Conservation (phyloP, 2,797 vertebrate genomes). For the Pipistrellus nathusii region DNA sequence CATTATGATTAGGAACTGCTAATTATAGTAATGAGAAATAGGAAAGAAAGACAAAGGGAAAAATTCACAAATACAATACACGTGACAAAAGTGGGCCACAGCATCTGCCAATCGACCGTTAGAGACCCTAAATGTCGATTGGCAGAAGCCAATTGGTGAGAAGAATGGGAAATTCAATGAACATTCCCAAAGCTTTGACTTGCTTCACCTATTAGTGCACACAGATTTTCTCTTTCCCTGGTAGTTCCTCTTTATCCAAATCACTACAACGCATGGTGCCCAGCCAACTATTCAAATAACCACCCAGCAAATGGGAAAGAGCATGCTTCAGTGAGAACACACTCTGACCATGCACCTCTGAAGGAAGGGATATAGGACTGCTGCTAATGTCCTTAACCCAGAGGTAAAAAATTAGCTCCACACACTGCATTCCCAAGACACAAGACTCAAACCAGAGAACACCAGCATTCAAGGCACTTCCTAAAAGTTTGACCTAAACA, state of each 20-base stretch:
- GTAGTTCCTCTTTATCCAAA: background rate
- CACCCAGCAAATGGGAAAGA: background rate
- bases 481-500: background rate
- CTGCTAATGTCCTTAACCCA: background rate
- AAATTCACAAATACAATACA: slow-evolving; percentile 65
- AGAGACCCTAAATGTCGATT: background rate
- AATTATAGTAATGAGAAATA: slow-evolving; percentile 76
- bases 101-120: background rate
- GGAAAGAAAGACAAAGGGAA: slow-evolving; percentile 67
- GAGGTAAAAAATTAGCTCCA: background rate
- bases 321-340: background rate
- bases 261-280: background rate
- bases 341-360: background rate
- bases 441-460: slow-evolving; percentile 24
- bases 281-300: background rate
- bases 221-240: background rate
- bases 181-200: background rate
- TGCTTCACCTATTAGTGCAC: accelerated
- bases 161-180: background rate
- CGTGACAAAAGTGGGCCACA: slow-evolving; percentile 74
- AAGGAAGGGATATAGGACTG: background rate
- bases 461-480: background rate
- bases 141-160: background rate
- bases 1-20: slow-evolving; percentile 78
- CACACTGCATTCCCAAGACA: background rate